Evolutionary conservation across 2,888 invertebrate species (phyloP).

Genomic region (Rutpela maculata): DNA sequence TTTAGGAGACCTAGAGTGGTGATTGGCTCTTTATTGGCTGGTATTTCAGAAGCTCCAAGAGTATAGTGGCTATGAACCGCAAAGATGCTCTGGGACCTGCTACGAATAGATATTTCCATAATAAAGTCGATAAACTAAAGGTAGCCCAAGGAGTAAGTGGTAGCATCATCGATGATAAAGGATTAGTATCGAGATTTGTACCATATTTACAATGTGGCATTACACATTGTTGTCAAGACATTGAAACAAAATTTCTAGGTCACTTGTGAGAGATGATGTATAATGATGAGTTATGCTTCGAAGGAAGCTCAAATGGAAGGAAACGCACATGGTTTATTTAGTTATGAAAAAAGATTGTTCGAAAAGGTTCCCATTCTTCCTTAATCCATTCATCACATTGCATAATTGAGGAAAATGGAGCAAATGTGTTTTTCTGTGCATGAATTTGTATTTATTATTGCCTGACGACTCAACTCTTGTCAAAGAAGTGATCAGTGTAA

Average conservation of each 20-base stretch:
- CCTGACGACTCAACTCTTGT: too few species aligned
- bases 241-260: conserved; percentile 87
- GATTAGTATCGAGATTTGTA: conserved; percentile 94
- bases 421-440: too few species aligned
- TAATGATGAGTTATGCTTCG: conserved; percentile 92
- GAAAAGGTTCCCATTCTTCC: conserved; percentile 69
- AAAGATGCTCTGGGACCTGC: conserved; percentile 90
- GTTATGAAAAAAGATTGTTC: conserved; percentile 93
- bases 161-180: conserved; percentile 92
- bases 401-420: too few species aligned
- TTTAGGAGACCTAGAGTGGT: conserved; percentile 96
- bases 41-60: conserved; percentile 99
- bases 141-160: conserved; percentile 4
- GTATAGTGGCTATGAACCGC: conserved; percentile 98
- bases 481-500: too few species aligned
- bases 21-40: conserved; percentile 99
- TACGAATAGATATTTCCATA: conserved; percentile 82
- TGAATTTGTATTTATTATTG: too few species aligned
- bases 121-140: conserved; percentile 40
- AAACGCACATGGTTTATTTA: conserved; percentile 97
- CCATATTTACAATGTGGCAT: conserved; percentile 96
- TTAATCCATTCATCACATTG: too few species aligned
- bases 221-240: conserved; percentile 97
- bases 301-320: conserved; percentile 97
- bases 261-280: conserved; percentile 86